Evolutionary conservation across 2,888 invertebrate species (phyloP), one percentile per base, ranked within the genome.

Genomic region (Tanytarsus gracilentus): DNA sequence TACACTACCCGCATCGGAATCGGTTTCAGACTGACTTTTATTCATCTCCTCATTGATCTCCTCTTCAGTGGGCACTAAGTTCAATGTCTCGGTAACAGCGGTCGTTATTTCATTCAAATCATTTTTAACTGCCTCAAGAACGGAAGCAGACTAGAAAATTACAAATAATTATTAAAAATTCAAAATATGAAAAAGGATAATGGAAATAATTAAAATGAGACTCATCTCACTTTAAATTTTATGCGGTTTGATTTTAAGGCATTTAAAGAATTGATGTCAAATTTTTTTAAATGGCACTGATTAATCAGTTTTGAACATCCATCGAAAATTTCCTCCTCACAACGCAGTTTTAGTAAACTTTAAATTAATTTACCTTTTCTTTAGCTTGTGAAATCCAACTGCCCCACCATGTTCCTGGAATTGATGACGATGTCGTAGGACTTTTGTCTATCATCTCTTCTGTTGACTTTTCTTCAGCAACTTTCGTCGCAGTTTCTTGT

Each of bases 81-180:
- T 78, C 63, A 78, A 81, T 6, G 86, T 85, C 71, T 86, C 86
- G 64, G 79, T 79, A 3, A 87, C 84, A 7, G 82, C 84, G 56
- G 79, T 79, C 11, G 85, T 83, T 65, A 87, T 81, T 71, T 87
- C 87, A 67, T 83, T 84, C 65, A 87, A 72, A 70, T 87, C 87
- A 67, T 84, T 83, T 69, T 84, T 85, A 64, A 87, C 85, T 77
- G 85, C 86, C 62, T 85, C 84, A 66, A 84, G 78, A 2, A 86
- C 86, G 69, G 85, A 85, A 1, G 80, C 81, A 52, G 85, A 85
- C 85, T 86, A 72, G 1, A 75, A 71, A n/a, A n/a, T n/a, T n/a
- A n/a, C 64, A 63, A 61, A 70, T 30, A 8, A n/a, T n/a, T n/a
- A n/a, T n/a, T n/a, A n/a, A n/a, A n/a, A n/a, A n/a, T n/a, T n/a